A percentile compares a stretch with the other conserved stretches of the same genome.
Evolutionary conservation across 2,113 vertebrate genomes (phyloP).

Genomic region (Euleptes europaea): DNA sequence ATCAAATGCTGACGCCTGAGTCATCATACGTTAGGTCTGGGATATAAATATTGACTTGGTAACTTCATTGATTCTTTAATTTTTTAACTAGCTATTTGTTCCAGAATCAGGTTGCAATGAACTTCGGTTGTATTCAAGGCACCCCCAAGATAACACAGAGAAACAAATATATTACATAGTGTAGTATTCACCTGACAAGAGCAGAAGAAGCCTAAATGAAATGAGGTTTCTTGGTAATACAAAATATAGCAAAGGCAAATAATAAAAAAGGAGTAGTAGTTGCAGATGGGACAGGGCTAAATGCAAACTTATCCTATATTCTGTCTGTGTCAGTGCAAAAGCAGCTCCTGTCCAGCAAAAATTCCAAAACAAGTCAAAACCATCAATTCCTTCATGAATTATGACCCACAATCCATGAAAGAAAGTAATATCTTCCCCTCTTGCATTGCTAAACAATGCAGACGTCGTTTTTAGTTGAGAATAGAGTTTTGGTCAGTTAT

Average conservation of each 20-base stretch:
- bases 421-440: background rate
- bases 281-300: conserved; percentile 53
- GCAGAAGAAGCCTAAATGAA: conserved; percentile 67
- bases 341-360: conserved; percentile 2
- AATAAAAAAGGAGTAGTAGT: conserved; percentile 54
- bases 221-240: conserved; percentile 68
- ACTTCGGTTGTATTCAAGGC: conserved; percentile 79
- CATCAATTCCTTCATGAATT: conserved; percentile 23
- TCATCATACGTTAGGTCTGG: conserved; percentile 62
- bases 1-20: conserved; percentile 80
- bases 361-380: conserved; percentile 16
- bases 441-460: background rate
- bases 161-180: conserved; percentile 72
- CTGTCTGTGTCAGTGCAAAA: background rate
- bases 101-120: conserved; percentile 81
- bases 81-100: conserved; percentile 72
- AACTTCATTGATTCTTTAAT: conserved; percentile 28
- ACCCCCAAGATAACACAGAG: conserved; percentile 85
- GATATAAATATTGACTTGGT: conserved; percentile 49
- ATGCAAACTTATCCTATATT: background rate
- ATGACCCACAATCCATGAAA: conserved; percentile 25
- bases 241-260: conserved; percentile 53
- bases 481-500: conserved; percentile 11
- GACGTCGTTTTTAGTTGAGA: background rate
- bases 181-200: conserved; percentile 73